Conservation (phyloP, 2,888 invertebrate species). For the Clusia tigrina region DNA sequence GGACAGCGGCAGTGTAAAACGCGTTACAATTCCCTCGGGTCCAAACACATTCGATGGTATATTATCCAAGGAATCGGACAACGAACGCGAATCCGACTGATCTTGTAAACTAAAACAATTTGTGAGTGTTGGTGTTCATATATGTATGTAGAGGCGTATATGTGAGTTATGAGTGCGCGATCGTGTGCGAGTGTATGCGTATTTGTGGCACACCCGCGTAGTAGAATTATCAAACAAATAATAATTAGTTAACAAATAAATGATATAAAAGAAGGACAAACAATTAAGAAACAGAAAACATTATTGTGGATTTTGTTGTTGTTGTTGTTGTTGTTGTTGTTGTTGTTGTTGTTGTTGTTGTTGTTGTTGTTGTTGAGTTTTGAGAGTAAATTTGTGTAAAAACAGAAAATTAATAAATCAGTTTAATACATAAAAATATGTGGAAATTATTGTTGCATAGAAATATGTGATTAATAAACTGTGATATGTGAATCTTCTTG, state of each 20-base stretch:
- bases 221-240: too few relatives aligned
- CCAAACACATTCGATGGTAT: constrained; percentile 68
- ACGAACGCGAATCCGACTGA: constrained; percentile 65
- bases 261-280: too few relatives aligned
- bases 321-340: too few relatives aligned
- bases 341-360: too few relatives aligned
- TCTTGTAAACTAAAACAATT: constrained; percentile 63
- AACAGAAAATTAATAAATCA: too few relatives aligned
- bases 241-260: too few relatives aligned
- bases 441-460: neutral
- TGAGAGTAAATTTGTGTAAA: too few relatives aligned
- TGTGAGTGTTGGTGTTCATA: constrained; percentile 32
- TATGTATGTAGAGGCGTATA: constrained; percentile 27
- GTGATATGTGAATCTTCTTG: neutral
- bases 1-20: constrained; percentile 78
- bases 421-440: too few relatives aligned
- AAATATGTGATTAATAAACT: neutral
- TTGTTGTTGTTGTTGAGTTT: too few relatives aligned
- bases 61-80: constrained; percentile 70
- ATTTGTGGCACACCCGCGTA: constrained; percentile 7
- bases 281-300: too few relatives aligned
- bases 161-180: constrained; percentile 24
- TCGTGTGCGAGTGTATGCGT: constrained; percentile 9
- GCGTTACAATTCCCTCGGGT: constrained; percentile 70
- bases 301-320: too few relatives aligned